Evolutionary conservation across 2,113 vertebrate genomes (phyloP).

Genomic region (Hippocampus comes): DNA sequence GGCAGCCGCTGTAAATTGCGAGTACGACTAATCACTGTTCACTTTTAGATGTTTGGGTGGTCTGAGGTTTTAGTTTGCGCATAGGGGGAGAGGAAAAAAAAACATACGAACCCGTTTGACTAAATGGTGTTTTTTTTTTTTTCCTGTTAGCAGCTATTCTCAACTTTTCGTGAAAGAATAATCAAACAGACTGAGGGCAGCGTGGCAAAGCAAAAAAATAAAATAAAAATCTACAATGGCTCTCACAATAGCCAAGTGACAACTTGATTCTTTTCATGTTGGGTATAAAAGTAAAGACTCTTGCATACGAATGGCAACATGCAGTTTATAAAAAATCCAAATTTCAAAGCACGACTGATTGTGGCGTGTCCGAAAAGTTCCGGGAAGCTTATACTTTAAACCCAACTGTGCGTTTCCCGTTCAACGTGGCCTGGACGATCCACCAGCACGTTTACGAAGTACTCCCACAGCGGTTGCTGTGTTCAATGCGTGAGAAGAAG

Average conservation of each 20-base stretch:
- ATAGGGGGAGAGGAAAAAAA: too few relatives aligned
- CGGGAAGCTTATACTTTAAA: too few relatives aligned
- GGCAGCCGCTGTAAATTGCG: conserved; percentile 41
- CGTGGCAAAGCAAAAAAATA: neutral
- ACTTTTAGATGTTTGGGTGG: neutral
- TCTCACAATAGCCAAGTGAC: neutral
- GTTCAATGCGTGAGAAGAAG: too few relatives aligned
- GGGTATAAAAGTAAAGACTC: too few relatives aligned
- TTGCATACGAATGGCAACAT: too few relatives aligned
- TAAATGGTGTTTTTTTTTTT: neutral
- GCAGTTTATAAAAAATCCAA: too few relatives aligned
- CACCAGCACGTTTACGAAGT: too few relatives aligned
- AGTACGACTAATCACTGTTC: conserved; percentile 19
- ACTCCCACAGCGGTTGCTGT: too few relatives aligned
- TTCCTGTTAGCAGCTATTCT: neutral
- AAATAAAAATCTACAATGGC: neutral
- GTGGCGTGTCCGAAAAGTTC: too few relatives aligned
- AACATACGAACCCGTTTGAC: neutral
- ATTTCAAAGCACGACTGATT: too few relatives aligned
- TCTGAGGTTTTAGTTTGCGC: neutral
- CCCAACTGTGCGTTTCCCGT: too few relatives aligned
- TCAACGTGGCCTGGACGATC: too few relatives aligned
- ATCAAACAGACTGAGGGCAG: neutral
- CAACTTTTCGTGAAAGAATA: neutral
- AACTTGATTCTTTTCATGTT: neutral